A percentile compares a stretch with the other conserved stretches of the same genome.
These are phyloP conservation scores for Oreortyx pictus DNA, from an alignment of 2,797 vertebrate genomes.

Conservation along the genomic window DNA sequence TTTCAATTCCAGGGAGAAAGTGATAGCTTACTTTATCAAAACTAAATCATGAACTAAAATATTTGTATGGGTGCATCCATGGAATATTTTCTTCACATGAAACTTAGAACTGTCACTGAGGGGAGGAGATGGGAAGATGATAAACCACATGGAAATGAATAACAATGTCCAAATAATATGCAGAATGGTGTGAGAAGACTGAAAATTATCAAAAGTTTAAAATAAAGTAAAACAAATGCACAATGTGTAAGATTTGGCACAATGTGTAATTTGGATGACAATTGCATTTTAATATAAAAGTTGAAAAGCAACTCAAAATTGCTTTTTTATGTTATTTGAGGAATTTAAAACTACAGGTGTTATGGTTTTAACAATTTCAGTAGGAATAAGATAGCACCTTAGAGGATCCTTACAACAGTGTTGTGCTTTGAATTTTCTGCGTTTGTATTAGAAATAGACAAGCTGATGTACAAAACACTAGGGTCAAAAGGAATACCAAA, in stretches of 20 bases:
- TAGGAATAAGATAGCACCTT: background rate
- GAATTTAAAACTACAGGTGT: background rate
- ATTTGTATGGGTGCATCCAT: background rate
- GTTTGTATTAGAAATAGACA: background rate
- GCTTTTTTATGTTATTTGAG: background rate
- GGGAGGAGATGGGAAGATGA: background rate
- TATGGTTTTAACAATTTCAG: background rate
- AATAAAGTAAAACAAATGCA: background rate
- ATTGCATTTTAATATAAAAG: background rate
- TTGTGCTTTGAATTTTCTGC: background rate
- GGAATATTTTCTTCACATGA: background rate
- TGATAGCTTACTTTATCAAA: background rate
- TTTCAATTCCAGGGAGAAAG: background rate
- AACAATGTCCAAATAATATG: rapidly evolving
- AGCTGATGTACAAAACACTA: background rate
- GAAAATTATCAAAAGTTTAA: background rate
- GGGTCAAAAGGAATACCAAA: background rate
- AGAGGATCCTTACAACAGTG: background rate
- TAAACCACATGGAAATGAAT: background rate
- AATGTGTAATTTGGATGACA: background rate
- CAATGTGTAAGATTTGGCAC: background rate
- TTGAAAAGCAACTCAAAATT: background rate
- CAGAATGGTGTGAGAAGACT: background rate
- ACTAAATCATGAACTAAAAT: background rate
- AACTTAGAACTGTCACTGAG: background rate